A percentile compares a stretch with the other conserved stretches of the same genome.
phyloP scores from a whole-genome alignment of 2,888 invertebrate genomes.

The Eupithecia dodoneata region DNA sequence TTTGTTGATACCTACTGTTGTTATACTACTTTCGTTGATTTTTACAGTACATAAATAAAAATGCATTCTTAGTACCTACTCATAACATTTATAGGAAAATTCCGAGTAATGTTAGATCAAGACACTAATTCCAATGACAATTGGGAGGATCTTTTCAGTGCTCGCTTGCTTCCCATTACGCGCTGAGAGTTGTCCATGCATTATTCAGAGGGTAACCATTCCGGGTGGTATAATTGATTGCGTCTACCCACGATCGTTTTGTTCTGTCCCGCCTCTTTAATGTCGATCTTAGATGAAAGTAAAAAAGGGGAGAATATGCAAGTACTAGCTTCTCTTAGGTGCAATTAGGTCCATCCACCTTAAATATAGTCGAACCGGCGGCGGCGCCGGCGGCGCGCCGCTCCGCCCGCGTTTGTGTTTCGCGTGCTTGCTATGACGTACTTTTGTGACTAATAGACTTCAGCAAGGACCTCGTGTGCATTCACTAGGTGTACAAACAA shows the following conservation, averaged over 20 bases:
- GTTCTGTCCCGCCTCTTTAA: conserved; percentile 18
- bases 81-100: background rate
- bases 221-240: conserved; percentile 32
- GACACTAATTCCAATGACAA: background rate
- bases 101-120: background rate
- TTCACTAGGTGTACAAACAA: no score
- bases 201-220: conserved; percentile 30
- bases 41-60: background rate
- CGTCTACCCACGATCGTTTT: conserved; percentile 16
- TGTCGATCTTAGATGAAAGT: conserved; percentile 6
- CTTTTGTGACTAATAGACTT: no score
- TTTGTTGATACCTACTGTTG: background rate
- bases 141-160: background rate
- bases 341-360: no score
- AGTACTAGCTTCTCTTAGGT: no score
- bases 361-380: no score
- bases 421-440: no score
- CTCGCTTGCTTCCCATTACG: conserved; percentile 9
- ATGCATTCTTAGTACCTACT: background rate
- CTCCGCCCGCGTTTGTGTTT: no score
- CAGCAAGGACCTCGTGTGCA: no score
- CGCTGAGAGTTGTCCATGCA: conserved; percentile 25
- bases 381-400: no score
- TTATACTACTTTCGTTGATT: background rate
- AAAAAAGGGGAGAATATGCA: no score